Conservation (phyloP, 2,888 invertebrate genomes). For the Dryobotodes eremita region DNA sequence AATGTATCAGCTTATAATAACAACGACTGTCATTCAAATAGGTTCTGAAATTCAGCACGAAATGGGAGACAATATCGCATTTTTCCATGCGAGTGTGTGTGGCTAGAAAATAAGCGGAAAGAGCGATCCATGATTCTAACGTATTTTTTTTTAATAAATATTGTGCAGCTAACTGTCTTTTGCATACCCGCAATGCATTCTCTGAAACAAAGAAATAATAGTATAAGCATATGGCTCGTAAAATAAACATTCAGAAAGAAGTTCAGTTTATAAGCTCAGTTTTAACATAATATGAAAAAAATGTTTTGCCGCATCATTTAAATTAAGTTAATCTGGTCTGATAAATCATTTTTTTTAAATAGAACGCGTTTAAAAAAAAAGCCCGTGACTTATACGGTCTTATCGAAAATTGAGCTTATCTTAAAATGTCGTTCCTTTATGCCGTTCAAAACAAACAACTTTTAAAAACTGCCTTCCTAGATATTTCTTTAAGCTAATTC, state of each 20-base stretch:
- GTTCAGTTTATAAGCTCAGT: no score
- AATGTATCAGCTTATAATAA: constrained; percentile 62
- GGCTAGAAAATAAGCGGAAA: constrained; percentile 33
- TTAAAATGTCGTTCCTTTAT: constrained; percentile 15
- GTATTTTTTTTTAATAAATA: no score
- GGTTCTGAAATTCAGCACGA: constrained; percentile 64
- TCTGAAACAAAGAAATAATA: neutral
- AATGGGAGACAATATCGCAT: constrained; percentile 62
- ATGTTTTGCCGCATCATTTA: neutral
- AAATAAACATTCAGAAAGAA: neutral
- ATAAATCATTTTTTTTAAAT: no score
- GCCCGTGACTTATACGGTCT: neutral
- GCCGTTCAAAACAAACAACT: constrained; percentile 40
- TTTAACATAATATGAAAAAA: no score
- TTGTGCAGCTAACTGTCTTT: no score
- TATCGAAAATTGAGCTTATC: neutral
- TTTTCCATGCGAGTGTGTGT: constrained; percentile 62
- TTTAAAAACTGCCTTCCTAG: constrained; percentile 13
- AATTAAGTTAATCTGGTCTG: neutral
- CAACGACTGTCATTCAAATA: constrained; percentile 65
- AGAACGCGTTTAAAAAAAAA: neutral
- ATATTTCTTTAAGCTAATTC: constrained; percentile 44
- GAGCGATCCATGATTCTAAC: no score
- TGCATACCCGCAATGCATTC: neutral
- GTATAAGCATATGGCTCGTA: neutral